phyloP scores from a whole-genome alignment of 2,888 invertebrate species.

The Trypoxylon attenuatum region DNA sequence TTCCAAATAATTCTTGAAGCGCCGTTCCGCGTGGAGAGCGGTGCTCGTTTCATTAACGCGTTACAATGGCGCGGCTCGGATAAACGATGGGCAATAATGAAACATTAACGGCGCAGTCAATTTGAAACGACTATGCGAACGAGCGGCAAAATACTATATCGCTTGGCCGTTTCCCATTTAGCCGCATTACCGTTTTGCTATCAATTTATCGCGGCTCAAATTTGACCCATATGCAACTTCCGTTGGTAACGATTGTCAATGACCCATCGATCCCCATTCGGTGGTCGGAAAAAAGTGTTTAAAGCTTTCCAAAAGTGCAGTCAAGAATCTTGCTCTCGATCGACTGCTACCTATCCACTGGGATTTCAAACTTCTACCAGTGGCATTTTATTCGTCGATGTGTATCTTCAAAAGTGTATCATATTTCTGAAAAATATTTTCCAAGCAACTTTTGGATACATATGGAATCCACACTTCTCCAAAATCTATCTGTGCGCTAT shows the following conservation, averaged over 20 bases:
- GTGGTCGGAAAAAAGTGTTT: too few species aligned
- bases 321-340: too few species aligned
- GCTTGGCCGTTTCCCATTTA: conserved; percentile 42
- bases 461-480: too few species aligned
- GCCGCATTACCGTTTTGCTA: conserved; percentile 49
- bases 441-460: too few species aligned
- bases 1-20: conserved; percentile 53
- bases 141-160: conserved; percentile 57
- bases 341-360: too few species aligned
- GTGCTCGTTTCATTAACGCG: conserved; percentile 59
- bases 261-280: neutral
- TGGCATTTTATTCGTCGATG: too few species aligned
- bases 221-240: conserved; percentile 43
- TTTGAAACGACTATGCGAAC: conserved; percentile 60
- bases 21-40: conserved; percentile 37
- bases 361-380: too few species aligned
- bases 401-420: too few species aligned
- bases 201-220: conserved; percentile 45
- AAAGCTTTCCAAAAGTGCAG: too few species aligned
- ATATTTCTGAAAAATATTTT: too few species aligned
- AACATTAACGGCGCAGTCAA: conserved; percentile 64
- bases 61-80: conserved; percentile 47
- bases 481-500: too few species aligned
- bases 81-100: conserved; percentile 65
- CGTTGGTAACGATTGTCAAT: conserved; percentile 17